Base-by-base conservation (phyloP, 1,140 invertebrate genomes). In the Ganaspis sp. region DNA sequence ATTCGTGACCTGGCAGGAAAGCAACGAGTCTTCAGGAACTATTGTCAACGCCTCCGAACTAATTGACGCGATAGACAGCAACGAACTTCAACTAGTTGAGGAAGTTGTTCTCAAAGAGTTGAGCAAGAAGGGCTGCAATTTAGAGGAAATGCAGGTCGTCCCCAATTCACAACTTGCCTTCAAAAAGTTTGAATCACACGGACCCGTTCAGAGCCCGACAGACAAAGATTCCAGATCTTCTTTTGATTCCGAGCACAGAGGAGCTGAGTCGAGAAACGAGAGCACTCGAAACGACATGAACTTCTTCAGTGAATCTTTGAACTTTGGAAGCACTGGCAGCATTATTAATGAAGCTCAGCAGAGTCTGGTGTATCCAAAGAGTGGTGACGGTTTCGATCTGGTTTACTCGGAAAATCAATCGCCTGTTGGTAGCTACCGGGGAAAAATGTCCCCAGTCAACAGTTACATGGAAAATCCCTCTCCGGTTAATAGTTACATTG, bases 41-140 rank as follows among this genome's bases (percentile, higher is more conserved):
- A 72, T 86, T 6, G 77, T 83, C 12, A 84, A 85, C 17, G 83
- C 70, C 17, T 38, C 42, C 5, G 82, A 84, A 4, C 70, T 34
- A 4, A 38, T 81, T 9, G 54, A 78, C 23, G 81, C 76, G 1
- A 77, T 84, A n/a, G 80, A 84, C 38, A 83, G 74, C 23, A 78
- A 75, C 19, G 79, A 86, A 12, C 58, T 87, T 0, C 79, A 87
- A 15, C 49, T 87, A 1, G 53, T 87, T 1, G 86, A 88, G 0
- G 81, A 87, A 23, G 72, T 87, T 1, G 77, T 85, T 21, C 70
- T 78, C 1, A 54, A 73, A 15, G 79, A 81, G 11, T 72, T 83
- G 21, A 76, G 69, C 3, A 19, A 42, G 8, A 70, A 80, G 17
- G 12, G 38, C 42, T 42, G 73, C 5, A 19, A 53, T 8, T 11